Evolutionary conservation across 2,797 vertebrate genomes (phyloP).

Genomic region (Periparus ater): DNA sequence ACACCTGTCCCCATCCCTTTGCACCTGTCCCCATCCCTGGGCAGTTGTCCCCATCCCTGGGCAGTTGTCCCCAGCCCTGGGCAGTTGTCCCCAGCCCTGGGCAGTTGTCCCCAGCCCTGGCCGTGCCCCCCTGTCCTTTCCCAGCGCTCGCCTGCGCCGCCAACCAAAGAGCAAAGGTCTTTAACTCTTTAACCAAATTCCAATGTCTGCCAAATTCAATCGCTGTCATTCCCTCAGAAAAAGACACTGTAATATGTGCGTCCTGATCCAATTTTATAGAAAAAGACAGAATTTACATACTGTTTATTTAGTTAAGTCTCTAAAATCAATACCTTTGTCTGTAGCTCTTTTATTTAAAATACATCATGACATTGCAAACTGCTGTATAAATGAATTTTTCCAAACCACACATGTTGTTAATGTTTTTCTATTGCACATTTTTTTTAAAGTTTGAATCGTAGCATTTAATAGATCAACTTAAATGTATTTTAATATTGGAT

Average conservation of each 20-base stretch:
- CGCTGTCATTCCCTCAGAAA: constrained; percentile 89
- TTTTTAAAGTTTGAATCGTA: constrained; percentile 85
- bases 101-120: not conserved
- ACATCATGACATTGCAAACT: constrained; percentile 96
- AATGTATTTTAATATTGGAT: constrained; percentile 86
- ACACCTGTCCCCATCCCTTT: no score
- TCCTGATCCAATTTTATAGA: constrained; percentile 96
- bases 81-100: no score
- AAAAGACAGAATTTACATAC: constrained; percentile 99
- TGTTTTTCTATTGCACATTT: constrained; percentile 92
- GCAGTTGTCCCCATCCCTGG: no score
- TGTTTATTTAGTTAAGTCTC: constrained; percentile 97
- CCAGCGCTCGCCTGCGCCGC: constrained; percentile 81
- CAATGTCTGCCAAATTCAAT: constrained; percentile 98
- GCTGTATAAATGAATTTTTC: constrained; percentile 92
- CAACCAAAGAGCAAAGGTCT: constrained; percentile 92
- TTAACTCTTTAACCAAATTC: constrained; percentile 99
- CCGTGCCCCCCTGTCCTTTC: constrained; percentile 72
- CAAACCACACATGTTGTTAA: constrained; percentile 94
- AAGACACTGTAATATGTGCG: constrained; percentile 94
- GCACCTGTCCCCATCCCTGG: no score
- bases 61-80: no score
- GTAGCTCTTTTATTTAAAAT: constrained; percentile 97
- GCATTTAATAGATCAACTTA: constrained; percentile 92
- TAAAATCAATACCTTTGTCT: constrained; percentile 98